Base-by-base conservation (phyloP, 2,797 vertebrate genomes). In the Glossophaga mutica region DNA sequence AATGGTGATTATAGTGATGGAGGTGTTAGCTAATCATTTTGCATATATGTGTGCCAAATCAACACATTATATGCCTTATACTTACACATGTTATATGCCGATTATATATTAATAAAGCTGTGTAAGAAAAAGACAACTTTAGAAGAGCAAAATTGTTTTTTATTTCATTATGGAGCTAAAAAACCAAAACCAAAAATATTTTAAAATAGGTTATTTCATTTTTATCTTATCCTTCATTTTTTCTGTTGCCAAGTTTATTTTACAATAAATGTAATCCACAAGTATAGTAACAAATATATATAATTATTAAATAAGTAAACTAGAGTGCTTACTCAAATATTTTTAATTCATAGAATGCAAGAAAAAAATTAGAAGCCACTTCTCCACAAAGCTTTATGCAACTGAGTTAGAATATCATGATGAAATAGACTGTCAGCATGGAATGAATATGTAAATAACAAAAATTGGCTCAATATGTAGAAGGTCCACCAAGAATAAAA, bases 401-500 rank as follows among this genome's bases (percentile, higher is more conserved):
- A 76, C 50, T 59, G 42, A 84, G 6, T 93, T 84, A 95, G 59
- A 94, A 77, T 81, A 77, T 76, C 86, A 95, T 81, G 86, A 95
- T 95, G 91, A 96, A 96, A 78, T 93, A 95, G 76, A 96, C 44
- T 83, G 96, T 94, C 92, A 95, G 85, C 76, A 57, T 84, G 68
- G 78, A 92, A 88, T 97, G 78, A 92, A 88, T 97, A 67, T 94
- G 88, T 95, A 97, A 97, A 97, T 96, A 97, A 95, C 96, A 50
- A 88, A 83, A 94, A 91, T 44, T 96, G 95, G 95, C 96, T 97
- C 94, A 79, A 95, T 83, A 86, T 90, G 73, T 84, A 92, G 95
- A 96, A 90, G 94, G 97, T 95, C 37, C 52, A 95, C 92, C 95
- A 90, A 94, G 95, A 97, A 97, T 91, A 96, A 96, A 95, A 96